phyloP scores from a whole-genome alignment of 1,140 invertebrate species.

The Bradysia coprophila region DNA sequence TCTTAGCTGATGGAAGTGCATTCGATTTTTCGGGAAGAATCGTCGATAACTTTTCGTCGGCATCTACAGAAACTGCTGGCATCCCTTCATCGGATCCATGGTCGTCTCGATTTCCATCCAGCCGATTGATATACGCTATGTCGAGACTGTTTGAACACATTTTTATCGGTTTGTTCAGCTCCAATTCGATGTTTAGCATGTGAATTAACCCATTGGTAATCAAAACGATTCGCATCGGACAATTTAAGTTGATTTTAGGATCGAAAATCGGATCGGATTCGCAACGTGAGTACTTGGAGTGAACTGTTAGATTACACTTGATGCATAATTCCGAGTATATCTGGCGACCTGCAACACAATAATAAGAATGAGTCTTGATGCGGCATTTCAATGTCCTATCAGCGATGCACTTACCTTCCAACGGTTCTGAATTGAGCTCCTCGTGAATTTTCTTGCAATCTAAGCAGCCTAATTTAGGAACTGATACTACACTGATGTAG shows the following conservation, averaged over 20 bases:
- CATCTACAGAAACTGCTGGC: not conserved
- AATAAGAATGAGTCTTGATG: too few species aligned
- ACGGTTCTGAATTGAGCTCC: slow-evolving; percentile 11
- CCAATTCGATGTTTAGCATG: slow-evolving; percentile 19
- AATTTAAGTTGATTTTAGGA: slow-evolving; percentile 18
- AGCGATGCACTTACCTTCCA: not conserved
- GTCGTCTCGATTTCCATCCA: not conserved
- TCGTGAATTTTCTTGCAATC: slow-evolving; percentile 19
- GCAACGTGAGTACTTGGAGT: slow-evolving; percentile 20
- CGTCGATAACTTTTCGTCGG: not conserved
- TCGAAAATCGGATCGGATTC: slow-evolving; percentile 20
- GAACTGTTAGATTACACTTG: slow-evolving; percentile 22
- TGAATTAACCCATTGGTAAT: slow-evolving; percentile 22
- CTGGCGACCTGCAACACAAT: too few species aligned
- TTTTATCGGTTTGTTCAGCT: slow-evolving; percentile 5
- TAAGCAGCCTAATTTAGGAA: slow-evolving; percentile 23
- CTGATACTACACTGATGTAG: slow-evolving; percentile 22
- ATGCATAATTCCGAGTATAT: slow-evolving; percentile 19
- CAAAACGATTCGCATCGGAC: slow-evolving; percentile 19
- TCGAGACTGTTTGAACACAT: not conserved
- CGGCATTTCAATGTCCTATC: too few species aligned
- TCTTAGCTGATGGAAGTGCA: not conserved
- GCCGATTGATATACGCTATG: not conserved
- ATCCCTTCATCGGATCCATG: not conserved
- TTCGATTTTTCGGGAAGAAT: not conserved